Base-by-base conservation (phyloP, 2,888 invertebrate genomes). In the Watsonalla binaria region DNA sequence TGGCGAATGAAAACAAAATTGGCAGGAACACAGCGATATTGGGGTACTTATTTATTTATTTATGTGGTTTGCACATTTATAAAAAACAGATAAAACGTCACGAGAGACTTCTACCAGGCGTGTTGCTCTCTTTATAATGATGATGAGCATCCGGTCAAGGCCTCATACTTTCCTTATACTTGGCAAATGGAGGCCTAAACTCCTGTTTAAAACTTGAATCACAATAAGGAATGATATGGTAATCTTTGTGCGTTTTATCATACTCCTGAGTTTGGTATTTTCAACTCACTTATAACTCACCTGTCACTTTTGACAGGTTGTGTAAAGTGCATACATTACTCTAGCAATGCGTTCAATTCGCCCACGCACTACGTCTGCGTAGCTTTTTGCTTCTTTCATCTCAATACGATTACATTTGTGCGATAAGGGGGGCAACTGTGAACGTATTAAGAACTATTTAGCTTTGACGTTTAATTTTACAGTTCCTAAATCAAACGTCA, bases 251-350 rank as follows among this genome's bases (percentile, higher is more conserved):
- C 55, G 60, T 2, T 4, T 24, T 24, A 24, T 24, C 24, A 24
- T 24, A 24, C 61, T 60, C 61, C 56, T 60, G 62, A 62, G 63
- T 66, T 72, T 71, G 74, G 70, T 66, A 70, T 74, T 75, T 70
- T 62, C 68, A 68, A 67, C 71, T 73, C 70, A 61, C 63, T 48
- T 64, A 62, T 66, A 74, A 74, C 79, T 72, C 69, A 65, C 58
- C 58, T 72, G 80, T 76, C 78, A 74, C 58, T 65, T 75, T 66
- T 82, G 80, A 78, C 76, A 68, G 70, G 68, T 78, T 75, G 74
- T 69, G 69, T 64, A 68, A 65, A 69, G 69, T 54, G 57, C 59
- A 53, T 55, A 61, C 63, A 53, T 52, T 58, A 55, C 47, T 60
- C 52, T 57, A 56, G 58, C 54, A 55, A 57, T 57, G 58, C 51